Evolutionary conservation across 2,888 invertebrate species (phyloP).

Genomic region (Masnerella sp.): DNA sequence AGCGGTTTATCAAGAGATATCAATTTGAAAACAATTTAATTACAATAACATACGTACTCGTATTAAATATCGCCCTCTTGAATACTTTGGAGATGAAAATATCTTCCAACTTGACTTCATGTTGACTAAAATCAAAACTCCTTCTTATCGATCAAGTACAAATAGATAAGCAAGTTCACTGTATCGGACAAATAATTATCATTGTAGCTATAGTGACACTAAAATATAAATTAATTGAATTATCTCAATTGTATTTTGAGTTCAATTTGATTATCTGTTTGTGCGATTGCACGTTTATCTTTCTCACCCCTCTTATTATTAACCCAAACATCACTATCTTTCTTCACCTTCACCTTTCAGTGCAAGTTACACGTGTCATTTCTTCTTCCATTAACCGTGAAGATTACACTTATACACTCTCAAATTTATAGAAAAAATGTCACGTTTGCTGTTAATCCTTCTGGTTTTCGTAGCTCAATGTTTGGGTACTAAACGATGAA

Average conservation of each 20-base stretch:
- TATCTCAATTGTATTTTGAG: constrained; percentile 48
- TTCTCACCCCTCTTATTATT: constrained; percentile 27
- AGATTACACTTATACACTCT: neutral
- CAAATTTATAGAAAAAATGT: too few species aligned
- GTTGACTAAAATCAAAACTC: constrained; percentile 6
- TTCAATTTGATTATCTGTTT: constrained; percentile 33
- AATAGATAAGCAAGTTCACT: constrained; percentile 3
- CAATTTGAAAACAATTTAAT: constrained; percentile 29
- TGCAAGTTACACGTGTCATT: constrained; percentile 38
- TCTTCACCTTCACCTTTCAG: constrained; percentile 52
- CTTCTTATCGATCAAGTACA: constrained; percentile 23
- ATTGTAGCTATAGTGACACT: constrained; percentile 24
- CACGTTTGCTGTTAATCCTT: too few species aligned
- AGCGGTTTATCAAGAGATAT: constrained; percentile 22
- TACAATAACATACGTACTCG: constrained; percentile 8
- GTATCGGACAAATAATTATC: constrained; percentile 33
- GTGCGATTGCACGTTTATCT: constrained; percentile 34
- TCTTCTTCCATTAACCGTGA: constrained; percentile 13
- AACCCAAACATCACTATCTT: constrained; percentile 52
- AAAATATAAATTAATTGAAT: constrained; percentile 48
- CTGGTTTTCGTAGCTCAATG: too few species aligned
- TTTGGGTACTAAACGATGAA: too few species aligned
- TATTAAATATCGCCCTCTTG: neutral
- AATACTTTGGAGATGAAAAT: too few species aligned
- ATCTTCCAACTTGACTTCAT: neutral